These are phyloP conservation scores for Halcyon senegalensis DNA, from an alignment of 2,113 vertebrate genomes.

Conservation along the genomic window DNA sequence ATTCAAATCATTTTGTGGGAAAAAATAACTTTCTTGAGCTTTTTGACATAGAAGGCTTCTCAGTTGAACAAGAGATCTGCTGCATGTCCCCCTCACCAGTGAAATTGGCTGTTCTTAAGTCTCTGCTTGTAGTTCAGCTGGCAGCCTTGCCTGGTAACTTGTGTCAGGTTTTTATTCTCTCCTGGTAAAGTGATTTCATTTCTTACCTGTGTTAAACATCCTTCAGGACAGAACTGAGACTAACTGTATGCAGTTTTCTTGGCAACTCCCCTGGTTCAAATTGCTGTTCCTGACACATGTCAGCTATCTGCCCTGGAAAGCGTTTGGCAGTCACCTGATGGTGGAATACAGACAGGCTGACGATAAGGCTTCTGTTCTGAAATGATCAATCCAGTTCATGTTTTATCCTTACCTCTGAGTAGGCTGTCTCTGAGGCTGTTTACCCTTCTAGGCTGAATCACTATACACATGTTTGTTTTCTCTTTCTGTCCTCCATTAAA, in stretches of 20 bases:
- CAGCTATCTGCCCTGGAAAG: not conserved
- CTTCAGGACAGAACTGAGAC: not conserved
- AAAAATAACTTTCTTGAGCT: not conserved
- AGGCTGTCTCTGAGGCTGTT: not conserved
- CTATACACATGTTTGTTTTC: not conserved
- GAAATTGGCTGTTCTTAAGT: not conserved
- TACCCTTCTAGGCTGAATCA: not conserved
- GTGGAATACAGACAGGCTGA: not conserved
- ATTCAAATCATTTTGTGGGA: conserved; percentile 40
- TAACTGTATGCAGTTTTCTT: not conserved
- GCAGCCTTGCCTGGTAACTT: not conserved
- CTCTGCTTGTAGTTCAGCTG: not conserved
- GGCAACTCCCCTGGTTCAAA: not conserved
- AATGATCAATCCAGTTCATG: not conserved
- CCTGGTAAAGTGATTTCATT: not conserved
- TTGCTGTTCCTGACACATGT: not conserved
- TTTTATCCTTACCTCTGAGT: not conserved
- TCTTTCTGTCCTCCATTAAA: not conserved
- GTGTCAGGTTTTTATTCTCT: not conserved
- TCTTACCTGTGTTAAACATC: not conserved
- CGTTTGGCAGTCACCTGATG: not conserved
- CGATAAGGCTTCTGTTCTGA: not conserved
- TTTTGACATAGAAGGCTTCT: not conserved
- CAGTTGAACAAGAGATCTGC: not conserved
- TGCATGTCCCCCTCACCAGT: not conserved